A percentile compares a stretch with the other conserved stretches of the same genome.
Evolutionary conservation across 1,140 invertebrate genomes (phyloP).

Genomic region (Mya arenaria): DNA sequence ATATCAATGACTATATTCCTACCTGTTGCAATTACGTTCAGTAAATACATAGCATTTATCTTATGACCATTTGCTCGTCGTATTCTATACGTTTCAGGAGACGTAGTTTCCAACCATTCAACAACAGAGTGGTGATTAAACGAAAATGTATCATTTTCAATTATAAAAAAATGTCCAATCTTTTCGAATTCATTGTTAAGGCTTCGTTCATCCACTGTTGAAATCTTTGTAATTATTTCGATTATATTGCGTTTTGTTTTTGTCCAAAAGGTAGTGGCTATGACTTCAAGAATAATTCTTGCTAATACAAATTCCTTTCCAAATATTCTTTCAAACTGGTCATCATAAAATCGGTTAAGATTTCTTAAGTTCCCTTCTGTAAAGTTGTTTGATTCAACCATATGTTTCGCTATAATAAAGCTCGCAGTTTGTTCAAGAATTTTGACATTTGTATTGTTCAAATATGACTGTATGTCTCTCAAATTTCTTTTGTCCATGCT

Average conservation of each 20-base stretch:
- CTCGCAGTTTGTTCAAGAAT: background rate
- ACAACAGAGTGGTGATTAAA: background rate
- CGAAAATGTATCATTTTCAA: background rate
- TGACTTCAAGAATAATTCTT: slow-evolving; percentile 9
- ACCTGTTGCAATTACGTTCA: background rate
- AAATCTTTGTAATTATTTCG: background rate
- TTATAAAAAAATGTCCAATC: background rate
- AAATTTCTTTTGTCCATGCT: background rate
- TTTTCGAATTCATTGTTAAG: background rate
- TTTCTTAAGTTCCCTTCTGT: background rate
- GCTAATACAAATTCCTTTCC: background rate
- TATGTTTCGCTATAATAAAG: background rate
- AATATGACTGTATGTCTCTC: background rate
- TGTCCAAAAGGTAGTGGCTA: background rate
- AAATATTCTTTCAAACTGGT: slow-evolving; percentile 6
- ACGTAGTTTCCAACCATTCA: background rate
- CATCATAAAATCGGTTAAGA: background rate
- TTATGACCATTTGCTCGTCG: background rate
- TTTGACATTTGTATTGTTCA: background rate
- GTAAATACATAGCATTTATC: background rate
- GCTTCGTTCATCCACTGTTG: background rate
- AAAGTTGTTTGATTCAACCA: background rate
- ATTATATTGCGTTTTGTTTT: background rate
- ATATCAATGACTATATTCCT: background rate
- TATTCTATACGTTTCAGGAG: background rate